phyloP scores from a whole-genome alignment of 2,888 invertebrate genomes.

The Andrena chrysosceles region DNA sequence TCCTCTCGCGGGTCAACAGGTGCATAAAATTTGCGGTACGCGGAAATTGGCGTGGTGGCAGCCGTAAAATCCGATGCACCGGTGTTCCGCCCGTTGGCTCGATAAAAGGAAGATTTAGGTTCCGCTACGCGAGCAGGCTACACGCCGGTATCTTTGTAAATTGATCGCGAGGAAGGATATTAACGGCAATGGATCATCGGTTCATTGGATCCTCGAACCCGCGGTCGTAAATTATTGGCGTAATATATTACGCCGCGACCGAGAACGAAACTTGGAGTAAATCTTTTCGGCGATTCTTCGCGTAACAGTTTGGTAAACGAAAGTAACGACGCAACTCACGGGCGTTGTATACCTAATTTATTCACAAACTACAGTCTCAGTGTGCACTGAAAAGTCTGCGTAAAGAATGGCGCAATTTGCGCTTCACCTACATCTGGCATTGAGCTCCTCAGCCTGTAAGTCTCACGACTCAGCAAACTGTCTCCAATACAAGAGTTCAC shows the following conservation, averaged over 20 bases:
- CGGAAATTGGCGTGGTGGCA: slow-evolving; percentile 70
- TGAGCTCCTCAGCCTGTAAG: slow-evolving; percentile 1
- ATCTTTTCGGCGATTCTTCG: slow-evolving; percentile 46
- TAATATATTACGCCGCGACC: slow-evolving; percentile 61
- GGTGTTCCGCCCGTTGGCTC: slow-evolving; percentile 60
- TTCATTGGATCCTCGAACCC: slow-evolving; percentile 52
- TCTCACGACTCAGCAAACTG: slow-evolving; percentile 53
- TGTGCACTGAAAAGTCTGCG: no score
- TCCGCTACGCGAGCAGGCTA: slow-evolving; percentile 31
- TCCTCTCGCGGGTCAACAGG: slow-evolving; percentile 69
- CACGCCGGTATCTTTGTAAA: slow-evolving; percentile 55
- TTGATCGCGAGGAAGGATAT: slow-evolving; percentile 63
- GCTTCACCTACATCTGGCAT: no score
- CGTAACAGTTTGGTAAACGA: no score
- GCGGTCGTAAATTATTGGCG: slow-evolving; percentile 54
- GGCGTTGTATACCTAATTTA: no score
- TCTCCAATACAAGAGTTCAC: slow-evolving; percentile 31
- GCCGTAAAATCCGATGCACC: slow-evolving; percentile 65
- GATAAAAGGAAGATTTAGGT: slow-evolving; percentile 71
- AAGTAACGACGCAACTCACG: no score
- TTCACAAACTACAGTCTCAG: no score
- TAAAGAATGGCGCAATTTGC: no score
- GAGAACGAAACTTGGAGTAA: slow-evolving; percentile 58
- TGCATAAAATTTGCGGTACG: slow-evolving; percentile 73
- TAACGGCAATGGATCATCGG: slow-evolving; percentile 66